These are phyloP conservation scores for Rattus rattus DNA, from an alignment of 2,113 vertebrate genomes.

Conservation along the genomic window DNA sequence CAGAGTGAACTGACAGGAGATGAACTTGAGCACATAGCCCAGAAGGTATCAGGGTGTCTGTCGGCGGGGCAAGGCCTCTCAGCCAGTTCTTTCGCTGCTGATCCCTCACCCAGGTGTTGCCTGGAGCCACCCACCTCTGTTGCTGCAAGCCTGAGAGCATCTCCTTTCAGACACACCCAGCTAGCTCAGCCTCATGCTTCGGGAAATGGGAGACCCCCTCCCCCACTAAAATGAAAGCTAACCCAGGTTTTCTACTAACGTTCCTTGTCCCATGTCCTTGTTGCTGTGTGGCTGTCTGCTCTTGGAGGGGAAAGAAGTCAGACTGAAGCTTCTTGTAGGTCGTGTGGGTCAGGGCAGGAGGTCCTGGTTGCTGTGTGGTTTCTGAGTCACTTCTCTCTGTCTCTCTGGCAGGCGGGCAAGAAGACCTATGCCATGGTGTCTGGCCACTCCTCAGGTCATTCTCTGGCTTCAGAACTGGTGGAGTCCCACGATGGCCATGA, in stretches of 20 bases:
- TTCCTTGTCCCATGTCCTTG: neutral
- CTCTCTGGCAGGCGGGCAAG: constrained; percentile 87
- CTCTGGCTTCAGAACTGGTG: constrained; percentile 88
- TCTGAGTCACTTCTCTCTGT: neutral
- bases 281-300: constrained; percentile 36
- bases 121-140: neutral
- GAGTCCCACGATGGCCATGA: constrained; percentile 92
- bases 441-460: constrained; percentile 82
- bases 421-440: constrained; percentile 92
- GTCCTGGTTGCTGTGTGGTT: neutral
- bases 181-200: neutral
- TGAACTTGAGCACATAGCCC: constrained; percentile 83
- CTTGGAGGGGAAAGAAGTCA: neutral
- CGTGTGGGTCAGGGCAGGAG: neutral
- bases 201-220: neutral
- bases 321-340: neutral
- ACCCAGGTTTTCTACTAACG: constrained; percentile 19
- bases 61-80: neutral
- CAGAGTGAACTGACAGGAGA: constrained; percentile 85
- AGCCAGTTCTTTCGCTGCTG: neutral
- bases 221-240: constrained; percentile 39
- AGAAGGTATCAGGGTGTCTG: constrained; percentile 87
- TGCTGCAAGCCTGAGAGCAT: neutral
- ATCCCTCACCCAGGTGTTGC: neutral
- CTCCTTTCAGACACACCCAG: neutral